Conservation (phyloP, 2,113 vertebrate genomes). For the Trichomycterus rosablanca region DNA sequence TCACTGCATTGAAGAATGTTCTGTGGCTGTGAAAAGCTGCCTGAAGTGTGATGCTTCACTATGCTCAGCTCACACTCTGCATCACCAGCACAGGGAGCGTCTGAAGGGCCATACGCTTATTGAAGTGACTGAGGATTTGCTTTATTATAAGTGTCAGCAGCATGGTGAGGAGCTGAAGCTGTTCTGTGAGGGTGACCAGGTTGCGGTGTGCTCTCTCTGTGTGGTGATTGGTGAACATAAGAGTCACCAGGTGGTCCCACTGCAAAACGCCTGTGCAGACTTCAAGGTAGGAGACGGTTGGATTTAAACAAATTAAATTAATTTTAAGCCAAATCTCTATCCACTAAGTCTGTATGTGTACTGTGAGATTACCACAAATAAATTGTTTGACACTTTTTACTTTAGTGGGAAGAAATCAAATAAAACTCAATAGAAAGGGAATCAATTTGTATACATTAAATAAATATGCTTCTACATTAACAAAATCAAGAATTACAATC, state of each 20-base stretch:
- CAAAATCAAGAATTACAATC: too few relatives aligned
- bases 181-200: constrained; percentile 61
- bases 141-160: constrained; percentile 66
- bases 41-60: constrained; percentile 66
- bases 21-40: constrained; percentile 61
- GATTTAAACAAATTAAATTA: too few relatives aligned
- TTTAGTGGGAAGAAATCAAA: too few relatives aligned
- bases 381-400: too few relatives aligned
- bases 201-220: constrained; percentile 64
- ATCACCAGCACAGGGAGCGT: constrained; percentile 60
- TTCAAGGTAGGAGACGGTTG: constrained; percentile 53
- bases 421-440: too few relatives aligned
- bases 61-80: constrained; percentile 60
- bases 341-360: too few relatives aligned
- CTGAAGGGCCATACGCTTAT: constrained; percentile 62
- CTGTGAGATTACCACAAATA: too few relatives aligned
- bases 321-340: too few relatives aligned
- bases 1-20: constrained; percentile 62
- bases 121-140: constrained; percentile 55
- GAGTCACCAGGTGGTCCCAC: constrained; percentile 55
- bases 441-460: too few relatives aligned
- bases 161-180: constrained; percentile 66
- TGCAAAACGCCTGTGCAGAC: constrained; percentile 57
- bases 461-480: too few relatives aligned
- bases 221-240: constrained; percentile 61